Conservation (phyloP, 2,888 invertebrate genomes). For the Augiades crinisus region DNA sequence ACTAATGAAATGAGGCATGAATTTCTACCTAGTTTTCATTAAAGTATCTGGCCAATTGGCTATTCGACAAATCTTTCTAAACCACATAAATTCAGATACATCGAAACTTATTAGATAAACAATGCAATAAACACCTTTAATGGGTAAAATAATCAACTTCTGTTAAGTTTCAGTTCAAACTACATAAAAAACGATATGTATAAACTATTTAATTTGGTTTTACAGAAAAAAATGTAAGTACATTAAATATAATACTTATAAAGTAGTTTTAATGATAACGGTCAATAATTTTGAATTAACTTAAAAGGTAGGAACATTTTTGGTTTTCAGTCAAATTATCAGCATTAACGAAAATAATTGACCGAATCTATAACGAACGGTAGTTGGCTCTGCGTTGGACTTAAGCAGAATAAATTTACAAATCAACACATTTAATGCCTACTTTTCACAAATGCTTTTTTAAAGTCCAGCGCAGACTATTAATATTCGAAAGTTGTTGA, state of each 20-base stretch:
- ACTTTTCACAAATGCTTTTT: conserved; percentile 50
- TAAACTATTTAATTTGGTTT: conserved; percentile 18
- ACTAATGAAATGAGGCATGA: conserved; percentile 75
- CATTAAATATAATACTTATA: conserved; percentile 4
- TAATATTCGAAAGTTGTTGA: conserved; percentile 86
- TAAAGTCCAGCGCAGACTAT: conserved; percentile 69
- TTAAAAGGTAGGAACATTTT: conserved; percentile 25
- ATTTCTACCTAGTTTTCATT: conserved; percentile 34
- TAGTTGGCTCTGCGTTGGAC: conserved; percentile 7
- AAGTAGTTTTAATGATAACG: conserved; percentile 1
- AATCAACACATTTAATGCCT: conserved; percentile 26
- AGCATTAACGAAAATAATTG: conserved; percentile 14
- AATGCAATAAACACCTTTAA: neutral
- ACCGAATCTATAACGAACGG: conserved; percentile 11
- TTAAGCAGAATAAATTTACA: conserved; percentile 17
- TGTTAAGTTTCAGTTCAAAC: neutral
- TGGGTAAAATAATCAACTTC: neutral
- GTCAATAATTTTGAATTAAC: conserved; percentile 20
- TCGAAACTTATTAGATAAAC: conserved; percentile 1
- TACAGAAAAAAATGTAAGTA: conserved; percentile 1
- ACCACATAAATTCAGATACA: conserved; percentile 11
- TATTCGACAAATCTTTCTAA: conserved; percentile 22
- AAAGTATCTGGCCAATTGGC: conserved; percentile 27
- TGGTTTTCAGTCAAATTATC: conserved; percentile 20
- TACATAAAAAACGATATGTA: conserved; percentile 23